Base-by-base conservation (phyloP, 2,888 invertebrate species). In the Aelia acuminata region DNA sequence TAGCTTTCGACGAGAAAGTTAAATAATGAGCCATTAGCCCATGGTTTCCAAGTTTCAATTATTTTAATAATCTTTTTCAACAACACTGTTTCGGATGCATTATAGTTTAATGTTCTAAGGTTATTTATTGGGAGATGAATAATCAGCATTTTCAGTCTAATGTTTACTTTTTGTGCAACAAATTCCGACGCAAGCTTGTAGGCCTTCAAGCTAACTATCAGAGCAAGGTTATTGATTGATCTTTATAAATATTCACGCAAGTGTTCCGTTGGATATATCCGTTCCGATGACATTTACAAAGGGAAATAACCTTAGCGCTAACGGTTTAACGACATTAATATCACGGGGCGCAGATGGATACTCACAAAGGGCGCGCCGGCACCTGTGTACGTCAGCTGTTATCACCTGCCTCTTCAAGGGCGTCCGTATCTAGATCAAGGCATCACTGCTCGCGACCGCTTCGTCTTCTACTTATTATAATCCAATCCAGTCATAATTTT, bases 381-480 rank as follows among this genome's bases (percentile, higher is more conserved):
- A 80, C 70, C 13, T 15, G n/a, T 80, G 43, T 43, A n/a, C 80
- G 43, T 39, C 80, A 80, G 43, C 43, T 43, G 43, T 47, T 47
- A 39, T 80, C 80, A 80, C 43, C 80, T 80, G 80, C 80, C n/a
- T 11, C 22, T 8, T 43, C 80, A 80, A 80, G 80, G 80, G 80
- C 80, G 20, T 3, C 43, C 80, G n/a, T 70, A 70, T 70, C 63
- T 70, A 35, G 63, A 70, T 80, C 80, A 47, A 43, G 80, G 80
- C 80, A 47, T 2, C 43, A 22, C n/a, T 80, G 22, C 1, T 80
- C 43, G 26, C 31, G 5, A 7, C 15, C 3, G 26, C 15, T 63
- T 31, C 63, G 18, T 31, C 63, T 15, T 15, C 31, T 1, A 0
- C 3, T 63, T 15, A n/a, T n/a, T n/a, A n/a, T n/a, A n/a, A n/a